Percentiles rank a stretch among this genome's conserved stretches.
phyloP scores from a whole-genome alignment of 30 jellyfish, hydroid and myxozoan species.

The Catostylus mosaicus region DNA sequence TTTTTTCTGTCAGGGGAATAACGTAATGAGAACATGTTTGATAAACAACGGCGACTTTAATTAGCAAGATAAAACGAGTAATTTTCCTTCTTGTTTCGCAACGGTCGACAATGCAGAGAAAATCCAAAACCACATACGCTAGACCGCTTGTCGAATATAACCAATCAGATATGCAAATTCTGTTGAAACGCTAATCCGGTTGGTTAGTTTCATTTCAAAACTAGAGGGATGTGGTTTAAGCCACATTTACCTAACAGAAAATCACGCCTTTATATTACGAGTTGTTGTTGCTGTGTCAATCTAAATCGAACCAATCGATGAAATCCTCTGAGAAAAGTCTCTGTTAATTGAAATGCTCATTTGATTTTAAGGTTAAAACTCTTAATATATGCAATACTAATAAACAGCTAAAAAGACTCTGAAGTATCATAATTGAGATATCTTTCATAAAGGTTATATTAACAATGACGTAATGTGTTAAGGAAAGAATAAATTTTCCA shows the following conservation, averaged over 20 bases:
- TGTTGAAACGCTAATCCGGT: background rate
- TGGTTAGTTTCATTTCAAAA: background rate
- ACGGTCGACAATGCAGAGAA: background rate
- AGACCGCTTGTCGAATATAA: background rate
- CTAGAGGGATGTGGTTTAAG: slow-evolving; percentile 7
- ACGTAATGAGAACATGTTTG: too few species aligned
- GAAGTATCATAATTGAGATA: slow-evolving; percentile 24
- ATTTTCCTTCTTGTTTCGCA: background rate
- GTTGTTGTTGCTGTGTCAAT: slow-evolving; percentile 18
- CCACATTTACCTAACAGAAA: background rate
- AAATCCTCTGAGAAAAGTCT: slow-evolving; percentile 13
- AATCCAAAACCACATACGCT: background rate
- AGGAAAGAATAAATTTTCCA: slow-evolving; percentile 16
- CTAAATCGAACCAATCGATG: background rate
- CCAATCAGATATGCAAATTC: background rate
- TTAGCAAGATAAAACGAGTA: too few species aligned
- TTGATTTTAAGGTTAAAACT: slow-evolving; percentile 18
- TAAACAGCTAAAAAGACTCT: slow-evolving; percentile 40
- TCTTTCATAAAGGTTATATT: slow-evolving; percentile 10
- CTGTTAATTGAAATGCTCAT: slow-evolving; percentile 18
- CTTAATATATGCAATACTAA: slow-evolving; percentile 31
- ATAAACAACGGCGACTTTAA: too few species aligned
- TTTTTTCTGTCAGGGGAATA: too few species aligned
- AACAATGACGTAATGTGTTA: slow-evolving; percentile 9
- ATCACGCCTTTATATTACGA: background rate